A percentile compares a stretch with the other conserved stretches of the same genome.
These are phyloP conservation scores for Pedicia rivosa DNA, from an alignment of 2,888 invertebrate species.

Conservation along the genomic window DNA sequence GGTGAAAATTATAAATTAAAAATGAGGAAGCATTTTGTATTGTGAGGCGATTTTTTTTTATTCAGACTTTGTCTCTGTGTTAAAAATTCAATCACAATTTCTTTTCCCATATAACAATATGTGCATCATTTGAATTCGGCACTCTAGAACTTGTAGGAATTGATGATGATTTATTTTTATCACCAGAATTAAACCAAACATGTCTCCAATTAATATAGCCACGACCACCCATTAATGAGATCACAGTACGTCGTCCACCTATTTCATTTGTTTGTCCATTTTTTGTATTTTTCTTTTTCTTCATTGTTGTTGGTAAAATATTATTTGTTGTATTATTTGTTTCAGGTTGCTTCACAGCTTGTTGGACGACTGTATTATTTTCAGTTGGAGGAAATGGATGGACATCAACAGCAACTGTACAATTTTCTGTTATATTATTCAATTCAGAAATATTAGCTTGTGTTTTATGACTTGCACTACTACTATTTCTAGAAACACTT, in stretches of 20 bases:
- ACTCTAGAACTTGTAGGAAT: slow-evolving; percentile 37
- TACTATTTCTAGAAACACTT: slow-evolving; percentile 58
- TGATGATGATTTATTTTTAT: slow-evolving; percentile 5
- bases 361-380: slow-evolving; percentile 14
- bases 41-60: too few species aligned
- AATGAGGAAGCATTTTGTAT: too few species aligned
- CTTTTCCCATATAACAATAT: slow-evolving; percentile 82
- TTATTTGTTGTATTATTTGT: slow-evolving; percentile 8
- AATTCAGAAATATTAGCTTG: slow-evolving; percentile 29
- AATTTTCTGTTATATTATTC: slow-evolving; percentile 37
- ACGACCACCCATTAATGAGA: slow-evolving; percentile 74
- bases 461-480: slow-evolving; percentile 52
- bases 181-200: slow-evolving; percentile 39
- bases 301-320: slow-evolving; percentile 23
- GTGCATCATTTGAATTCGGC: slow-evolving; percentile 70
- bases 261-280: slow-evolving; percentile 32
- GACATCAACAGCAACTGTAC: slow-evolving; percentile 26
- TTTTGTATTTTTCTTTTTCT: slow-evolving; percentile 23
- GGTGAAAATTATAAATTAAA: too few species aligned
- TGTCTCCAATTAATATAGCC: slow-evolving; percentile 80
- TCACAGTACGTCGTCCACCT: slow-evolving; percentile 52
- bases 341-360: not conserved
- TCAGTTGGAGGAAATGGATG: slow-evolving; percentile 19
- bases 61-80: too few species aligned
- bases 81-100: slow-evolving; percentile 58